Percentiles rank a stretch among this genome's conserved stretches.
Conservation (phyloP, 2,113 vertebrate species). For the Microcebus ravelobensis region DNA sequence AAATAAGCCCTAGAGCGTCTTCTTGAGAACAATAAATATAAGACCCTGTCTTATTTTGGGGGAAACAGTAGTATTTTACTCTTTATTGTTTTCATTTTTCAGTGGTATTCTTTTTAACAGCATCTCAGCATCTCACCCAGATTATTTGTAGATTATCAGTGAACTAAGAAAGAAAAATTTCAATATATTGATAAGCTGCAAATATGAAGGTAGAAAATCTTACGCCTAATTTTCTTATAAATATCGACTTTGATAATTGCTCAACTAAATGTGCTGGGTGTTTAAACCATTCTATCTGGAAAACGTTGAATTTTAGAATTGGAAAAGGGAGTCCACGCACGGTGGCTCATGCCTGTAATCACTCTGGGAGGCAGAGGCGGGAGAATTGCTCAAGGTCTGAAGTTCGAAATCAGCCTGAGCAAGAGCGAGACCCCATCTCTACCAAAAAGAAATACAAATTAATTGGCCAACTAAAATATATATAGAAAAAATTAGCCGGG, state of each 20-base stretch:
- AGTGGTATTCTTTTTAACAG: neutral
- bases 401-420: too few species aligned
- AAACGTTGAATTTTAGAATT: slow-evolving; percentile 38
- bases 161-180: neutral
- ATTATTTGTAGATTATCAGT: slow-evolving; percentile 17
- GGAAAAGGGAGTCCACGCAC: neutral
- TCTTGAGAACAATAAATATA: too few species aligned
- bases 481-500: too few species aligned
- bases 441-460: too few species aligned
- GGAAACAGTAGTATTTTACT: neutral
- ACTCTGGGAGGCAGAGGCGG: too few species aligned
- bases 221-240: neutral
- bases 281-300: slow-evolving; percentile 1
- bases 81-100: slow-evolving; percentile 35
- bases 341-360: too few species aligned
- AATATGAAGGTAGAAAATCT: slow-evolving; percentile 24
- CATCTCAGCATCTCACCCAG: neutral
- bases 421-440: too few species aligned
- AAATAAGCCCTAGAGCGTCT: too few species aligned
- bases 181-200: slow-evolving; percentile 2
- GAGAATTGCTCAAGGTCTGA: too few species aligned
- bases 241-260: neutral
- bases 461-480: too few species aligned
- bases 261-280: neutral
- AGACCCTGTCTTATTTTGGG: too few species aligned